These are phyloP conservation scores for Atopsyche davidsoni DNA, from an alignment of 1,140 invertebrate species.

Conservation along the genomic window DNA sequence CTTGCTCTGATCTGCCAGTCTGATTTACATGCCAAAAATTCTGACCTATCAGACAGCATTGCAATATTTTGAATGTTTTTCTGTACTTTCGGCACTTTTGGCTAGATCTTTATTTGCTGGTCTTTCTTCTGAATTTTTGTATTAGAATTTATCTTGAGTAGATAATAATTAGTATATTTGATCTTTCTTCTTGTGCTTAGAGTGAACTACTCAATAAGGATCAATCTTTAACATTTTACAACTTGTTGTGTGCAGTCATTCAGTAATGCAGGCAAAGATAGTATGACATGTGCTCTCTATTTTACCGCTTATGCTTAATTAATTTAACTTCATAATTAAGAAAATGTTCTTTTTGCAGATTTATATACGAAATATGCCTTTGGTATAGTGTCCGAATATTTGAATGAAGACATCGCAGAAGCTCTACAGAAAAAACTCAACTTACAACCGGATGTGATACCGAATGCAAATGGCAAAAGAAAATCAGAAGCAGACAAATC, in stretches of 20 bases:
- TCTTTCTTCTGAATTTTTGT: too few relatives aligned
- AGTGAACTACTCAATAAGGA: neutral
- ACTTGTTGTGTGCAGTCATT: neutral
- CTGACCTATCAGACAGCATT: neutral
- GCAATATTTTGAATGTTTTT: too few relatives aligned
- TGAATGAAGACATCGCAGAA: slow-evolving; percentile 56
- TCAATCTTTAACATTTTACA: neutral
- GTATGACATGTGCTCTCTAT: neutral
- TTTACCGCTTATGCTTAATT: neutral
- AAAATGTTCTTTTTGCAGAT: slow-evolving; percentile 44
- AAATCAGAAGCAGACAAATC: slow-evolving; percentile 43
- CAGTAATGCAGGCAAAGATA: neutral
- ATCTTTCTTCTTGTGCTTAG: neutral
- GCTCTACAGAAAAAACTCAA: slow-evolving; percentile 56
- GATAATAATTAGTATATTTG: neutral
- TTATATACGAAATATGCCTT: slow-evolving; percentile 61
- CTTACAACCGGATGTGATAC: slow-evolving; percentile 52
- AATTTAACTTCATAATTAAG: neutral
- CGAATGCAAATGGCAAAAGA: slow-evolving; percentile 50
- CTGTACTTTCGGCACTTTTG: too few relatives aligned
- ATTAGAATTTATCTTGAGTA: neutral
- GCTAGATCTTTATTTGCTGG: too few relatives aligned
- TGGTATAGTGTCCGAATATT: slow-evolving; percentile 64
- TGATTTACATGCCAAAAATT: neutral
- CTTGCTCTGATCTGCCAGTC: neutral